Evolutionary conservation across 2,888 invertebrate species (phyloP), one percentile per base, ranked within the genome.

Genomic region (Incurvaria masculella): DNA sequence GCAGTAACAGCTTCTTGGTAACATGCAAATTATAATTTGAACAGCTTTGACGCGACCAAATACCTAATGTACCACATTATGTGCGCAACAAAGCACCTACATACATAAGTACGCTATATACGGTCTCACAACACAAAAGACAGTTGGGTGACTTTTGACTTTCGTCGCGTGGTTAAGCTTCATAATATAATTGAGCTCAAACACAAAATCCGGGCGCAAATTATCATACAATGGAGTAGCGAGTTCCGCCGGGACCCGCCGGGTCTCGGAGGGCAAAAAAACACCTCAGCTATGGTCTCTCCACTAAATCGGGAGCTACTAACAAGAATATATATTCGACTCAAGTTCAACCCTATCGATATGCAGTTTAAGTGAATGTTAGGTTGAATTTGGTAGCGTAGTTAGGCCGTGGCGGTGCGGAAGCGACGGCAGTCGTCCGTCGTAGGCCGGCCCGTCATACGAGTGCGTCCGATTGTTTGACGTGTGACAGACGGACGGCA

Each of bases 181-280:
- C 75, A 73, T 76, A 75, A 75, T 76, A 72, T 78, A 78, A 76
- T 78, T 78, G 76, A 69, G 74, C 71, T 62, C 72, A 68, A 73
- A 76, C 74, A 76, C 74, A 65, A 74, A 78, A 76, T 76, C 75
- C 78, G 73, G 72, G 64, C 70, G 63, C 61, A 66, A 65, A 78
- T 78, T 78, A 76, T 67, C 78, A 78, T 78, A 78, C 76, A 78
- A 78, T 78, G 68, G 75, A 63, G 63, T 62, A 69, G 69, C 67
- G 72, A 66, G 74, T 74, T 73, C 73, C 75, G 74, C 66, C 66
- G 73, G 64, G 48, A 70, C 67, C 69, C 72, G 71, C 67, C 73
- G 70, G 75, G 74, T 74, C 76, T 73, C 55, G 60, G 70, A 66
- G 68, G 74, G 68, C 75, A 75, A 75, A 76, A 76, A 76, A 78